phyloP scores from a whole-genome alignment of 2,113 vertebrate species.

The Melierax canorus region DNA sequence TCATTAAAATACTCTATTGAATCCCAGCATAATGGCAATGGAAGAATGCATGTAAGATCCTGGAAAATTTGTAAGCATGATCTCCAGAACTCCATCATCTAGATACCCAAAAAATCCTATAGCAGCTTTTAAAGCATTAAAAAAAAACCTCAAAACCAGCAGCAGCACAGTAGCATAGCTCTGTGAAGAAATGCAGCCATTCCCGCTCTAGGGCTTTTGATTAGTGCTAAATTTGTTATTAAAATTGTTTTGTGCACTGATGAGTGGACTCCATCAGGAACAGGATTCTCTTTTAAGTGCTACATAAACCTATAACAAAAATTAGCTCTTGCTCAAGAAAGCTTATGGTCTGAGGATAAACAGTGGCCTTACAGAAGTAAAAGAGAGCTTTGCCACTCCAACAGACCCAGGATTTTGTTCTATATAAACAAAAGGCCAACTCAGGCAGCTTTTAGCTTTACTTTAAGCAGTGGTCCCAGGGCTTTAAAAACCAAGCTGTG shows the following conservation, averaged over 20 bases:
- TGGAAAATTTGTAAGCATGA: neutral
- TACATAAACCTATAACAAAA: conserved; percentile 24
- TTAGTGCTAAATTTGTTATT: neutral
- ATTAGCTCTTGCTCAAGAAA: conserved; percentile 25
- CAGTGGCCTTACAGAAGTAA: neutral
- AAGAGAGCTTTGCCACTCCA: neutral
- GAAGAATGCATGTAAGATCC: neutral
- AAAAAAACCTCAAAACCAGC: neutral
- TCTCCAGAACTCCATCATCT: neutral
- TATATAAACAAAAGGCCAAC: neutral
- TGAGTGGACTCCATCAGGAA: neutral
- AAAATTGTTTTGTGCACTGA: neutral
- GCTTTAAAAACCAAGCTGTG: neutral
- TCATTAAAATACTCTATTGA: neutral
- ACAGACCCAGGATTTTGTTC: neutral
- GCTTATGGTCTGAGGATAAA: neutral
- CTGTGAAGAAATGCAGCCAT: neutral
- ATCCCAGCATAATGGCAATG: neutral
- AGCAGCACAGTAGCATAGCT: neutral
- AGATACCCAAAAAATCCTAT: neutral
- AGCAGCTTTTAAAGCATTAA: neutral
- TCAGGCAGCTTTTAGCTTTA: conserved; percentile 21
- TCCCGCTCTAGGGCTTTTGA: neutral
- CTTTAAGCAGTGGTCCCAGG: neutral
- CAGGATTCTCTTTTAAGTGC: conserved; percentile 9